Percentiles rank a stretch among this genome's conserved stretches.
Conservation (phyloP, 2,888 invertebrate genomes). For the Drosophila kambysellisi region DNA sequence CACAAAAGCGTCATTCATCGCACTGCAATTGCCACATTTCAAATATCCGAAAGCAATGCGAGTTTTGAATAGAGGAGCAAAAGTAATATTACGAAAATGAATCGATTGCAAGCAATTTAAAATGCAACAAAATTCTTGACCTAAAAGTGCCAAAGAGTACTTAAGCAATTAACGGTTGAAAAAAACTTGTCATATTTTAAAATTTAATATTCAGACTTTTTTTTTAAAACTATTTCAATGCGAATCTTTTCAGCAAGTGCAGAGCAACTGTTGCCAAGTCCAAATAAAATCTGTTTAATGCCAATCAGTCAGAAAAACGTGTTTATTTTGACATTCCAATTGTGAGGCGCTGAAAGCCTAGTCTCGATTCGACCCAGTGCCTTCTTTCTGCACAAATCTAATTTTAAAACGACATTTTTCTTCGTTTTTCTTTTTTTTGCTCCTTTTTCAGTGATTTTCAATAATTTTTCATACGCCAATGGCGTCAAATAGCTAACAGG, state of each 20-base stretch:
- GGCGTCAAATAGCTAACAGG: slow-evolving; percentile 29
- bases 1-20: slow-evolving; percentile 16
- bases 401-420: slow-evolving; percentile 33
- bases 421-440: slow-evolving; percentile 7
- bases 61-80: slow-evolving; percentile 5
- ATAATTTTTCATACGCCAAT: slow-evolving; percentile 55
- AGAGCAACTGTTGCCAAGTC: slow-evolving; percentile 20
- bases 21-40: slow-evolving; percentile 16
- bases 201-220: background rate
- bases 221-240: slow-evolving; percentile 1
- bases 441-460: slow-evolving; percentile 19
- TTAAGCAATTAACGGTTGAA: background rate
- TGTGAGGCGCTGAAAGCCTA: slow-evolving; percentile 24
- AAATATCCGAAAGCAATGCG: slow-evolving; percentile 9
- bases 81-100: background rate
- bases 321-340: slow-evolving; percentile 48
- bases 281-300: slow-evolving; percentile 36
- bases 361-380: slow-evolving; percentile 5
- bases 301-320: slow-evolving; percentile 41
- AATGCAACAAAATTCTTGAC: slow-evolving; percentile 4
- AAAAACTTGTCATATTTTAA: background rate
- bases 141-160: background rate
- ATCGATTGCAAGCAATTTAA: background rate
- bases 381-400: slow-evolving; percentile 22
- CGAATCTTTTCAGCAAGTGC: slow-evolving; percentile 12